These are phyloP conservation scores for Hippocampus zosterae DNA, from an alignment of 2,113 vertebrate genomes.

Conservation along the genomic window DNA sequence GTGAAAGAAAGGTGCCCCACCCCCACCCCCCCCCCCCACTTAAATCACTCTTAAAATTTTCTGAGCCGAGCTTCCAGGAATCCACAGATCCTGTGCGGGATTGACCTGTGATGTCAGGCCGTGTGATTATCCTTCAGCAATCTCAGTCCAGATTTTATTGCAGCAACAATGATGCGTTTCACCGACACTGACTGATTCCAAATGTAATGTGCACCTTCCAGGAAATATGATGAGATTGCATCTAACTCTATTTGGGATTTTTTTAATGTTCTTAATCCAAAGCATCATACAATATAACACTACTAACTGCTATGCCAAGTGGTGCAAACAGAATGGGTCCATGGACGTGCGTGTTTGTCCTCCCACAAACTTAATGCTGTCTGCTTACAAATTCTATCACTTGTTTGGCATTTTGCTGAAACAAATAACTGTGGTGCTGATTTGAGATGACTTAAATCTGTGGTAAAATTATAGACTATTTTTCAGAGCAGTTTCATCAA, in stretches of 20 bases:
- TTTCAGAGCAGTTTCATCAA: constrained; percentile 36
- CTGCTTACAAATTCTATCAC: constrained; percentile 44
- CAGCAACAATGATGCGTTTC: constrained; percentile 44
- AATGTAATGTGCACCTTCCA: constrained; percentile 4
- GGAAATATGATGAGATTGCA: constrained; percentile 11
- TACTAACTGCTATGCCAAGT: constrained; percentile 9
- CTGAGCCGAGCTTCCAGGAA: neutral
- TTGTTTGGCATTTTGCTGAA: constrained; percentile 29
- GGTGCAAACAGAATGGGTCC: constrained; percentile 5
- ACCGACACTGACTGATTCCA: constrained; percentile 28
- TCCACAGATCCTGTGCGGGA: neutral
- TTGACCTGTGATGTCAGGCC: neutral
- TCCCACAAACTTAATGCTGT: constrained; percentile 42
- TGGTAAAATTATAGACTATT: constrained; percentile 48
- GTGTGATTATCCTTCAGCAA: neutral
- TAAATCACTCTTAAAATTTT: neutral
- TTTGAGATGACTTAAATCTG: constrained; percentile 48
- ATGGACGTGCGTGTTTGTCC: constrained; percentile 9
- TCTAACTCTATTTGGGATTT: neutral
- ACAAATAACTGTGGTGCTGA: constrained; percentile 38
- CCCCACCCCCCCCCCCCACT: neutral
- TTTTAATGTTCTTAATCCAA: constrained; percentile 25
- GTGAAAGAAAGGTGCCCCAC: constrained; percentile 23
- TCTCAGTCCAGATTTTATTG: constrained; percentile 11
- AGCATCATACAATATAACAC: constrained; percentile 45